Conservation (phyloP, 2,113 vertebrate species). For the Vulpes lagopus region DNA sequence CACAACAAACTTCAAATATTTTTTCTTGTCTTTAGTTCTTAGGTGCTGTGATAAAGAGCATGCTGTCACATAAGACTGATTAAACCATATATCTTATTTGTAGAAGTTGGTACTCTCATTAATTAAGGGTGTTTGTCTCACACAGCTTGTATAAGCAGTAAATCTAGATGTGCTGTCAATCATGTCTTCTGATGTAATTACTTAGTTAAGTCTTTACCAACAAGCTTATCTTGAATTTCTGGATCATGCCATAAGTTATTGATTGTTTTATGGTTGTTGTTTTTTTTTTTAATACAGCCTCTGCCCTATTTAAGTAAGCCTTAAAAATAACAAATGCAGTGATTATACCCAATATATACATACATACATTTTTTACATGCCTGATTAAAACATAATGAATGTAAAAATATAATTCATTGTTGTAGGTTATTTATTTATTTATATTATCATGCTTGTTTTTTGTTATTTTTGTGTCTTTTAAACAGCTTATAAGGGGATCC, state of each 20-base stretch:
- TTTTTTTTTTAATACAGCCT: neutral
- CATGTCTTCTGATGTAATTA: conserved; percentile 52
- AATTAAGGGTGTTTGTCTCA: conserved; percentile 55
- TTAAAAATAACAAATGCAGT: conserved; percentile 30
- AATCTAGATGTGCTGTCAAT: conserved; percentile 60
- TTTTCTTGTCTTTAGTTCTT: conserved; percentile 48
- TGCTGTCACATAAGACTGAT: neutral
- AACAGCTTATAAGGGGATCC: too few relatives aligned
- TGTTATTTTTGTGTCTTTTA: too few relatives aligned
- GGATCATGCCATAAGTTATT: conserved; percentile 24
- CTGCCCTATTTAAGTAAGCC: neutral
- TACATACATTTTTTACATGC: neutral
- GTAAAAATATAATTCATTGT: conserved; percentile 12
- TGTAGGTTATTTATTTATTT: neutral
- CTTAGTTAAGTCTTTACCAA: conserved; percentile 66
- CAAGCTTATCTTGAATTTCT: conserved; percentile 73
- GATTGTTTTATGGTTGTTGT: conserved; percentile 45
- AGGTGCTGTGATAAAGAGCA: conserved; percentile 1
- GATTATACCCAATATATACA: conserved; percentile 14
- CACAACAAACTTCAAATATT: neutral
- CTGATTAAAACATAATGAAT: conserved; percentile 31
- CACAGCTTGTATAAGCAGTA: conserved; percentile 67
- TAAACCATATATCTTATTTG: conserved; percentile 24
- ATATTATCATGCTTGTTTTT: too few relatives aligned
- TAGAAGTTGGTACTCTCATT: conserved; percentile 31